Percentiles rank a stretch among this genome's conserved stretches.
Conservation (phyloP, 1,140 invertebrate species). For the Vollenhovia emeryi region DNA sequence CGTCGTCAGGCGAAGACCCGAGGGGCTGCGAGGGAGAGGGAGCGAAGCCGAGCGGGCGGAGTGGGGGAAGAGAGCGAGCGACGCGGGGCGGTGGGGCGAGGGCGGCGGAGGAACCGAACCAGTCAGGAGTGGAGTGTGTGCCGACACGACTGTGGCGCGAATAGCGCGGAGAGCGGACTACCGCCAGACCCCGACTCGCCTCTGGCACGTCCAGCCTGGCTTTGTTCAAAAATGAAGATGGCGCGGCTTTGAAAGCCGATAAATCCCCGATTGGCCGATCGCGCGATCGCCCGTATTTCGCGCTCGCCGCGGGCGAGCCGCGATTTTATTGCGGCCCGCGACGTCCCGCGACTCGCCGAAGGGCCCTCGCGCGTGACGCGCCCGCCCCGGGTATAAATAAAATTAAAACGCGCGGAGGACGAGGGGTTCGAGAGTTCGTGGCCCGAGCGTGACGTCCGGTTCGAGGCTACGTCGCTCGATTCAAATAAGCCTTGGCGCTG, state of each 20-base stretch:
- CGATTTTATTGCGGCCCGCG: slow-evolving; percentile 35
- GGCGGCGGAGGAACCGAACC: slow-evolving; percentile 68
- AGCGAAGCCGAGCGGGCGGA: background rate
- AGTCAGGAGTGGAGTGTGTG: slow-evolving; percentile 74
- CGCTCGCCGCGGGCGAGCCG: slow-evolving; percentile 34
- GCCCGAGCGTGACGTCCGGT: slow-evolving; percentile 75
- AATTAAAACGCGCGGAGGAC: slow-evolving; percentile 75
- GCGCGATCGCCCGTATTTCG: slow-evolving; percentile 5
- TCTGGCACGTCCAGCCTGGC: slow-evolving; percentile 80
- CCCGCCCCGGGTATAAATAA: slow-evolving; percentile 64
- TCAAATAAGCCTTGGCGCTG: slow-evolving; percentile 76
- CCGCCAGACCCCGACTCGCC: slow-evolving; percentile 68
- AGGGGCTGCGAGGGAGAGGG: slow-evolving; percentile 55
- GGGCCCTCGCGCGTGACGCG: slow-evolving; percentile 45
- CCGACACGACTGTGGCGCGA: slow-evolving; percentile 72
- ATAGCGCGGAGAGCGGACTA: slow-evolving; percentile 75
- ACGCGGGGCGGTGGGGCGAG: background rate
- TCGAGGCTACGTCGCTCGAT: slow-evolving; percentile 81
- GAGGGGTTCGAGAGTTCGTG: slow-evolving; percentile 87
- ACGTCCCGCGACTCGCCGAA: slow-evolving; percentile 57
- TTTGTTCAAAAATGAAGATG: slow-evolving; percentile 94
- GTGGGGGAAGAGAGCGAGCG: background rate
- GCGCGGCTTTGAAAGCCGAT: slow-evolving; percentile 89
- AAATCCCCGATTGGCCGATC: slow-evolving; percentile 86
- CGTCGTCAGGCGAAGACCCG: slow-evolving; percentile 81